Evolutionary conservation across 2,797 vertebrate species (phyloP), one percentile per base, ranked within the genome.

Genomic region (Microctenopoma stevenorrisi): DNA sequence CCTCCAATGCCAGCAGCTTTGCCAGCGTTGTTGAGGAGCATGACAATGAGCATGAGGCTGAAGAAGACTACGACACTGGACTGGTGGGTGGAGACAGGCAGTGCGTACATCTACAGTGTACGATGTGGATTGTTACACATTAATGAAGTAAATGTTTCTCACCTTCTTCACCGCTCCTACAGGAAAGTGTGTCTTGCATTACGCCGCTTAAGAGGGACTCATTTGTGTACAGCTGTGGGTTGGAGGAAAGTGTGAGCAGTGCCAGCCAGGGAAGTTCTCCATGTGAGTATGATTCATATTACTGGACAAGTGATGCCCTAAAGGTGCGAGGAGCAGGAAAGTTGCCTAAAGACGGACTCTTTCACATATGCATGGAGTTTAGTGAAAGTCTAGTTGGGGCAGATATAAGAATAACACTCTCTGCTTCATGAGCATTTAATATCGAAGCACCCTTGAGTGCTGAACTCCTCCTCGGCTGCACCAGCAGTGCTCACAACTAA

Each of bases 1-100:
- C 97, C 0, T 99, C 97, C 77, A 98, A 97, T 0, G 95, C 96
- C 93, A 98, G 97, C 94, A 99, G 97, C 89, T 98, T 98, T 3
- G 94, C 96, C 88, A 99, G 97, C 3, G 95, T 96, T 3, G 96
- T 95, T 55, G 97, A 98, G 83, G 97, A 93, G 60, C 72, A 84
- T 4, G 79, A 96, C 72, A 91, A 92, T 0, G 91, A 95, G 73
- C 90, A 90, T 0, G 93, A 96, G 58, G 94, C 86, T 0, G 83
- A 93, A n/a, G 95, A 95, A 10, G 96, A 95, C 6, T 96, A 97
- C 0, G 95, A 97, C 72, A 92, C 94, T 0, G 94, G 94, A 72
- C 78, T 93, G 96, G 96, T 97, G 84, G 51, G 93, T 84, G 57
- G 42, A 75, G 16, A n/a, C 37, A 9, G n/a, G 18, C 26, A 3